phyloP scores from a whole-genome alignment of 1,140 invertebrate genomes.

The Coptotermes formosanus region DNA sequence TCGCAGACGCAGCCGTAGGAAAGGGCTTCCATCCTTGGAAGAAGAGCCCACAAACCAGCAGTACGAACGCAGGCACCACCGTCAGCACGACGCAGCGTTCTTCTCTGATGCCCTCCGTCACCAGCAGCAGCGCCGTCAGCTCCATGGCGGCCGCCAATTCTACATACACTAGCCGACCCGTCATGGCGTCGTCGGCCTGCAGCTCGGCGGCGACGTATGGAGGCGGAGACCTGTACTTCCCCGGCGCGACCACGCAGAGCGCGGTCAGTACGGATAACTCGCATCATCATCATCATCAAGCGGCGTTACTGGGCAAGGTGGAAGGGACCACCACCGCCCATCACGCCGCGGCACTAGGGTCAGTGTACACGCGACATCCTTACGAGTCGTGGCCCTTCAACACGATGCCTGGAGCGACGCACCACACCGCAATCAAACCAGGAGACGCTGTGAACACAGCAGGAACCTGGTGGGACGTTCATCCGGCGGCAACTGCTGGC shows the following conservation, averaged over 20 bases:
- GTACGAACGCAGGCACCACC: conserved; percentile 60
- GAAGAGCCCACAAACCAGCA: conserved; percentile 71
- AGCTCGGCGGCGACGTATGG: conserved; percentile 37
- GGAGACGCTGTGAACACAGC: conserved; percentile 59
- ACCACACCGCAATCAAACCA: conserved; percentile 72
- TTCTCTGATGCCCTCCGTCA: conserved; percentile 35
- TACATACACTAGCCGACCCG: conserved; percentile 63
- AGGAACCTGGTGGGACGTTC: conserved; percentile 86
- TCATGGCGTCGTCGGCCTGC: conserved; percentile 65
- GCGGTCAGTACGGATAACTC: conserved; percentile 50
- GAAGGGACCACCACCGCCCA: conserved; percentile 66
- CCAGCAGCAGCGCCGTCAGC: conserved; percentile 35
- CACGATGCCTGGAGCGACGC: conserved; percentile 70
- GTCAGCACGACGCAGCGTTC: conserved; percentile 49
- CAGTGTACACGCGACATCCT: conserved; percentile 87
- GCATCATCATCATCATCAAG: conserved; percentile 61
- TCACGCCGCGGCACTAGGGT: conserved; percentile 57
- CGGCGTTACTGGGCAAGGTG: conserved; percentile 75
- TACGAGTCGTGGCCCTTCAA: conserved; percentile 97
- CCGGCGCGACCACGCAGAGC: conserved; percentile 50
- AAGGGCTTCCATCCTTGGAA: conserved; percentile 99
- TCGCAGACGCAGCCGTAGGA: conserved; percentile 93
- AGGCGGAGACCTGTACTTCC: conserved; percentile 77
- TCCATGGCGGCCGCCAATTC: conserved; percentile 30
- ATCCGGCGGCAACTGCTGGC: conserved; percentile 69